A percentile compares a stretch with the other conserved stretches of the same genome.
Conservation (phyloP, 2,113 vertebrate species). For the Ploceus nigricollis region DNA sequence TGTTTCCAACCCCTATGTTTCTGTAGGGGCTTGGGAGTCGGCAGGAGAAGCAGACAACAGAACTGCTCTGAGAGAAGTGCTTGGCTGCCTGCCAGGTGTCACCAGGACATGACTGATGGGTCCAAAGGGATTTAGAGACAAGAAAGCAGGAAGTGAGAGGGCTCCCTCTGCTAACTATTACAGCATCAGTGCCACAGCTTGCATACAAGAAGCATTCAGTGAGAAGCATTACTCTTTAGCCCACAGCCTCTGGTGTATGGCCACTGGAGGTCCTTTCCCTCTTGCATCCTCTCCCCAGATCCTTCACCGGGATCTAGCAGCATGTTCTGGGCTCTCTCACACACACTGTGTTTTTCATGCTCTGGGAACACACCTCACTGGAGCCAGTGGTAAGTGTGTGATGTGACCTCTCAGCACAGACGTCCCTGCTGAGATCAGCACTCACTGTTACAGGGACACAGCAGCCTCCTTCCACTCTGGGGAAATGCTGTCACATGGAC, state of each 20-base stretch:
- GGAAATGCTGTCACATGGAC: background rate
- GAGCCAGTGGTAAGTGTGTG: background rate
- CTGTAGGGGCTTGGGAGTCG: background rate
- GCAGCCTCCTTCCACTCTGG: background rate
- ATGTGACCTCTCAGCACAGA: background rate
- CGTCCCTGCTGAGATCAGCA: background rate
- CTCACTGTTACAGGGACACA: background rate
- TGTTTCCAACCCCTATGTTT: background rate
- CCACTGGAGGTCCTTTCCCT: background rate
- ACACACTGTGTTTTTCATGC: background rate
- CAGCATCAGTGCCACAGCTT: background rate
- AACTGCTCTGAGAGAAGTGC: background rate
- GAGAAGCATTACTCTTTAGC: background rate
- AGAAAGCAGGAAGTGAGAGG: background rate
- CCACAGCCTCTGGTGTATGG: background rate
- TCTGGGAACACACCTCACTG: background rate
- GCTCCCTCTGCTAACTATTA: background rate
- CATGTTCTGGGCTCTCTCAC: background rate
- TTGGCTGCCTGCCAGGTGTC: background rate
- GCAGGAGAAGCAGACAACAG: background rate
- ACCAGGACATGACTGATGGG: background rate
- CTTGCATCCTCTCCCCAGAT: background rate
- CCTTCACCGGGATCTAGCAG: background rate
- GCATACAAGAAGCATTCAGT: accelerated
- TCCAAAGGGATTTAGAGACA: background rate